Percentiles rank a stretch among this genome's conserved stretches.
These are phyloP conservation scores for Drosophila kohkoa DNA, from an alignment of 1,140 invertebrate species.

Conservation along the genomic window DNA sequence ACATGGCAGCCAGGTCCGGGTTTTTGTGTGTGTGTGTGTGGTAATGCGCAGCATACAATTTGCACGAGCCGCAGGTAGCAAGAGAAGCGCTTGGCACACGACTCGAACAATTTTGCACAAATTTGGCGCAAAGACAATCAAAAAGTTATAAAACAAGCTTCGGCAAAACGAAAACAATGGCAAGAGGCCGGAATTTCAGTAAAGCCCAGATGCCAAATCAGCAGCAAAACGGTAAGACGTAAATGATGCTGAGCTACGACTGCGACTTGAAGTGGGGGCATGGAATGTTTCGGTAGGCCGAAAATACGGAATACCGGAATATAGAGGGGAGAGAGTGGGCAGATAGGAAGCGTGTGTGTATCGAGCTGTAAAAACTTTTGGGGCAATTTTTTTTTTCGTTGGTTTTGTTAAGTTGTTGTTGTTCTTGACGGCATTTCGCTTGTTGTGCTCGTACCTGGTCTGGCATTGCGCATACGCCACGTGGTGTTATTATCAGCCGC, in stretches of 20 bases:
- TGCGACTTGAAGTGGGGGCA: background rate
- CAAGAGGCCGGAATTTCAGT: constrained; percentile 23
- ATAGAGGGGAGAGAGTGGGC: constrained; percentile 1
- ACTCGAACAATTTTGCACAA: constrained; percentile 74
- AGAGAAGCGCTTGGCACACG: constrained; percentile 33
- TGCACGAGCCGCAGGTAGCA: constrained; percentile 37
- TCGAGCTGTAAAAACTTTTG: constrained; percentile 76
- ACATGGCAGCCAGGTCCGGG: constrained; percentile 49
- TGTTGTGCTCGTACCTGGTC: constrained; percentile 34
- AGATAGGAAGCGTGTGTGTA: constrained; percentile 62
- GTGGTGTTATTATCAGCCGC: constrained; percentile 79
- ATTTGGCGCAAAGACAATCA: constrained; percentile 82
- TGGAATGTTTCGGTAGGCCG: constrained; percentile 15
- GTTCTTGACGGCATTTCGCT: constrained; percentile 24
- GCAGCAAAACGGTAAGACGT: constrained; percentile 28
- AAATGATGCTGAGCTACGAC: constrained; percentile 50
- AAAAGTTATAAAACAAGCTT: constrained; percentile 83
- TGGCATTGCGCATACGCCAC: constrained; percentile 74
- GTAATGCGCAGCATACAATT: constrained; percentile 54
- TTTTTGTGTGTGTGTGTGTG: background rate
- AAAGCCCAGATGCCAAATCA: constrained; percentile 52
- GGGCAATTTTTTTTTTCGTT: constrained; percentile 48
- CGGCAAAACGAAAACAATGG: constrained; percentile 59
- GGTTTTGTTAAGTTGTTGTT: background rate
- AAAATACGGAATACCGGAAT: constrained; percentile 15